Conservation (phyloP, 2,113 vertebrate species). For the Centropus unirufus region DNA sequence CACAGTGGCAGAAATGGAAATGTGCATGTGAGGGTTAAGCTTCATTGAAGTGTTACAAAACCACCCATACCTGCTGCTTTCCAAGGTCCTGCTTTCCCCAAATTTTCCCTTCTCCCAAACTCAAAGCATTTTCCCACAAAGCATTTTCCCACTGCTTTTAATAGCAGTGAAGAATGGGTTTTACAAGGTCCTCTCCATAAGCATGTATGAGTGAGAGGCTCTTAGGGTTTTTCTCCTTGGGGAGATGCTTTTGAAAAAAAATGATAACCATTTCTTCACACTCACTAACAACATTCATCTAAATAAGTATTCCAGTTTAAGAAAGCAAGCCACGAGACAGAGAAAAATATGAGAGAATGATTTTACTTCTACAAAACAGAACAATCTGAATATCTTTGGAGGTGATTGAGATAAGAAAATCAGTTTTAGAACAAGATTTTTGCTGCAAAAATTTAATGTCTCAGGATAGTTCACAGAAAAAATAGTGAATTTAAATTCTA, state of each 20-base stretch:
- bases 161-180: background rate
- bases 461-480: background rate
- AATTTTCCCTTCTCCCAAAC: background rate
- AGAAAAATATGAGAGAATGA: background rate
- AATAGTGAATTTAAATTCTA: background rate
- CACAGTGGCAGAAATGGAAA: background rate
- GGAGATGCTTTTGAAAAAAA: background rate
- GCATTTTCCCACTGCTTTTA: too few relatives aligned
- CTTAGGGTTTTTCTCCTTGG: background rate
- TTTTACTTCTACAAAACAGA: background rate
- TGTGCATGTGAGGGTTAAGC: background rate
- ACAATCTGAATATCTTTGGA: background rate
- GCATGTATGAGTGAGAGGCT: background rate
- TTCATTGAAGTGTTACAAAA: background rate
- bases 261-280: slow-evolving; percentile 20
- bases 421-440: slow-evolving; percentile 21
- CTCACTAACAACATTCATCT: background rate
- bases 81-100: background rate
- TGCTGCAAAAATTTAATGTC: background rate
- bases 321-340: background rate
- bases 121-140: too few relatives aligned
- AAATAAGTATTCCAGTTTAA: background rate
- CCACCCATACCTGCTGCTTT: background rate
- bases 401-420: background rate
- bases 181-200: background rate